phyloP scores from a whole-genome alignment of 2,797 vertebrate species.

The Cryptoblepharus egeriae region DNA sequence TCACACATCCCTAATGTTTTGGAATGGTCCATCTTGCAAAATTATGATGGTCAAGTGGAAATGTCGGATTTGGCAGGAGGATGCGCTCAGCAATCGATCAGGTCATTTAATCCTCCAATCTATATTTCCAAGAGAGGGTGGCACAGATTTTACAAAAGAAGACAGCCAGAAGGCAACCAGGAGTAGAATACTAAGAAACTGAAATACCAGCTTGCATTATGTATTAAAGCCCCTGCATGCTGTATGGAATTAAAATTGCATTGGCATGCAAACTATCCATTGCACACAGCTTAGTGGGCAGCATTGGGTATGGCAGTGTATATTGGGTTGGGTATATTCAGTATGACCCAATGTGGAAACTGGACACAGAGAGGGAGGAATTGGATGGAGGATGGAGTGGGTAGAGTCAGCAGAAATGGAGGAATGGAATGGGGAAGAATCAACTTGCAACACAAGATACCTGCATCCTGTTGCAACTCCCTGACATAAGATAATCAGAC shows the following conservation, averaged over 20 bases:
- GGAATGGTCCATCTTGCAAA: background rate
- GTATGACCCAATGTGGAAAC: no score
- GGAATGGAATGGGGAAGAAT: no score
- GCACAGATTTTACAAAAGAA: background rate
- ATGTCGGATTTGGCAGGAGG: slow-evolving; percentile 4
- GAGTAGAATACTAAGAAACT: slow-evolving; percentile 29
- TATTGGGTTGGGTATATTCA: no score
- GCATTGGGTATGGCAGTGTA: no score
- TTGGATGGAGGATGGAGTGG: no score
- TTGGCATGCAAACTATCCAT: no score
- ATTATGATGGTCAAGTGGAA: background rate
- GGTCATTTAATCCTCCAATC: background rate
- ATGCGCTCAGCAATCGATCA: background rate
- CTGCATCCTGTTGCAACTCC: no score
- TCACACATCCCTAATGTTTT: background rate
- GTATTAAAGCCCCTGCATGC: background rate
- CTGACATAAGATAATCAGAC: no score
- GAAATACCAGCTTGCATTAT: slow-evolving; percentile 23
- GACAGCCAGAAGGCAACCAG: slow-evolving; percentile 15
- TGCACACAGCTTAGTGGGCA: no score
- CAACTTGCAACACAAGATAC: no score
- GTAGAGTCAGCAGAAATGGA: no score
- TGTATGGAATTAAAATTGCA: slow-evolving; percentile 46
- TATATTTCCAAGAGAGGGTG: slow-evolving; percentile 9
- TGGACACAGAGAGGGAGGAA: no score